Evolutionary conservation across 2,797 vertebrate species (phyloP).

Genomic region (Sylvilagus floridanus): DNA sequence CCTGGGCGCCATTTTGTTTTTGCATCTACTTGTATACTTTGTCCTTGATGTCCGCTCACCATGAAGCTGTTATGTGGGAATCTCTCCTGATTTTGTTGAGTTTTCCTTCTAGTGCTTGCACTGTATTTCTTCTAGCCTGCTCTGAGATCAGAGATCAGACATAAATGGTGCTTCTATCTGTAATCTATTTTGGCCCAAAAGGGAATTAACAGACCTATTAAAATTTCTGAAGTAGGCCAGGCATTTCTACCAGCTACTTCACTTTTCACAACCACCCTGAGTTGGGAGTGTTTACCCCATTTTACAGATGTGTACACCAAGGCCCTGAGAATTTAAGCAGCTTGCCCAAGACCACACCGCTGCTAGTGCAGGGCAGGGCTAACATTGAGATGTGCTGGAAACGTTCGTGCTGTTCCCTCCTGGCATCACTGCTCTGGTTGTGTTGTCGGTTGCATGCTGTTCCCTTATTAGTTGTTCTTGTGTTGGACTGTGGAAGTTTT

Average conservation of each 20-base stretch:
- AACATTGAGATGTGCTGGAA: background rate
- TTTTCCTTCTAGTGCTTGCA: background rate
- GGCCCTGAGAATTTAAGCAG: constrained; percentile 1
- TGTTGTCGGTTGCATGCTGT: background rate
- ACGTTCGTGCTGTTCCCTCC: background rate
- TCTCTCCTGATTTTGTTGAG: background rate
- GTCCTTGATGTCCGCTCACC: background rate
- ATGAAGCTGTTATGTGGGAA: background rate
- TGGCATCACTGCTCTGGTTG: background rate
- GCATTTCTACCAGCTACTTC: background rate
- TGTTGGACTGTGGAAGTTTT: background rate
- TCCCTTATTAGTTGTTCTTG: background rate
- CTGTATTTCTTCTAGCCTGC: background rate
- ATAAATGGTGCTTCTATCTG: background rate
- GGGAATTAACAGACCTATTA: background rate
- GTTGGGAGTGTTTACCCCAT: background rate
- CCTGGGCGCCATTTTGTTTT: background rate
- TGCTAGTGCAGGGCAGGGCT: background rate
- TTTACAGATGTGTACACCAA: background rate
- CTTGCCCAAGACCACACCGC: constrained; percentile 1
- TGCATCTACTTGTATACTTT: background rate
- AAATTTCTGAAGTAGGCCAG: background rate
- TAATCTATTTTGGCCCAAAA: background rate
- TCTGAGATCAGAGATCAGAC: background rate
- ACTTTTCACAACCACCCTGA: background rate